Evolutionary conservation across 2,888 invertebrate genomes (phyloP), one percentile per base, ranked within the genome.

Genomic region (Cotesia congregata): DNA sequence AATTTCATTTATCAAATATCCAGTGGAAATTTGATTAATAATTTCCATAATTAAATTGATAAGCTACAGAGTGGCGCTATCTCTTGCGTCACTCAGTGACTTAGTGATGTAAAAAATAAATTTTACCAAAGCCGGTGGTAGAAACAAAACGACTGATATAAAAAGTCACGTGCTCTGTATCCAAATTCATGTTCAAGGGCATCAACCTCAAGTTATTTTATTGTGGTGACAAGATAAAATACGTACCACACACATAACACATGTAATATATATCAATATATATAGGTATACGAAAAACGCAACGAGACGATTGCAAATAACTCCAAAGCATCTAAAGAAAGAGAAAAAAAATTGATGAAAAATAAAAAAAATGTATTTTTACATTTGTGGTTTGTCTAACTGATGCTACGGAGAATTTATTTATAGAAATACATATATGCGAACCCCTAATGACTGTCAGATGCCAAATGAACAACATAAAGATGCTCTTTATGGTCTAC

Each of bases 381-480:
- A 65, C 30, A 65, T 65, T 30, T 30, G 30, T 65, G 12, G 30
- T 65, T 30, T 30, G 30, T 65, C 12, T 9, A 62, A 38, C 38
- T 38, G 38, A 30, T 38, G 38, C 65, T 65, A 38, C 38, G 5
- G 65, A 38, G 38, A 20, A 38, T 30, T 74, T 74, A 77, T 77
- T 74, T 79, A 75, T 69, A 70, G 71, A 74, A 62, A 65, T 30
- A 50, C 40, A 73, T 39, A 60, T 7, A 65, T 17, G 30, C 50
- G 71, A 38, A 75, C 61, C 67, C 76, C 72, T 70, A 12, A 20
- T 75, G 72, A 76, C 81, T 81, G 82, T 81, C 80, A 81, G 77
- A 70, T 50, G 72, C 65, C 64, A 41, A 76, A 72, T 64, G 40
- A 68, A 77, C 69, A 61, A 60, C 67, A 74, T 15, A 60, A 73